Evolutionary conservation across 1,140 invertebrate genomes (phyloP).

Genomic region (Lordiphosa clarofinis): DNA sequence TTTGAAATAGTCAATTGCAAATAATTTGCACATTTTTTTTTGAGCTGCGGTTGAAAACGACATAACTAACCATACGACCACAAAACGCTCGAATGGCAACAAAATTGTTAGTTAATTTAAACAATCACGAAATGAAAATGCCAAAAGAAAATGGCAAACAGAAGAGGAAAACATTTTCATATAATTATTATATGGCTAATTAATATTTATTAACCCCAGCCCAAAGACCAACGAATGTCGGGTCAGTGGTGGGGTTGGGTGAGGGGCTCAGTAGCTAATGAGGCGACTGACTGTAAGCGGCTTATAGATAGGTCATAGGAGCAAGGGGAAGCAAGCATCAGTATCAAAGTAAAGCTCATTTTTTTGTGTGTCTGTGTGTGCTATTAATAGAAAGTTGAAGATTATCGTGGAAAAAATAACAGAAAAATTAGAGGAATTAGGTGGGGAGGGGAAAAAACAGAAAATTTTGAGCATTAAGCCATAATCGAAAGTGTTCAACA

Average conservation of each 20-base stretch:
- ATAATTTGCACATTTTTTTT: conserved; percentile 4
- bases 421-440: too few relatives aligned
- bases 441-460: too few relatives aligned
- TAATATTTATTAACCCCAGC: conserved; percentile 60
- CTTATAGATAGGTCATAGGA: conserved; percentile 13
- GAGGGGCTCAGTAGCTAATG: conserved; percentile 32
- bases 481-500: too few relatives aligned
- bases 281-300: conserved; percentile 34
- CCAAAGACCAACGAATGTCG: too few relatives aligned
- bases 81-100: conserved; percentile 11
- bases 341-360: too few relatives aligned
- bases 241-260: not conserved
- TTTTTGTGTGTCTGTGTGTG: too few relatives aligned
- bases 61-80: conserved; percentile 8
- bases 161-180: conserved; percentile 35
- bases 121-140: conserved; percentile 15
- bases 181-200: conserved; percentile 70
- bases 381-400: too few relatives aligned
- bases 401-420: too few relatives aligned
- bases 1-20: conserved; percentile 7
- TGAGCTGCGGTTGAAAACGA: not conserved
- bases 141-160: not conserved
- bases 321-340: not conserved
- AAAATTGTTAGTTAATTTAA: conserved; percentile 56
- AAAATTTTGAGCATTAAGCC: too few relatives aligned